Conservation (phyloP, 2,888 invertebrate genomes). For the Hirtodrosophila trivittata region DNA sequence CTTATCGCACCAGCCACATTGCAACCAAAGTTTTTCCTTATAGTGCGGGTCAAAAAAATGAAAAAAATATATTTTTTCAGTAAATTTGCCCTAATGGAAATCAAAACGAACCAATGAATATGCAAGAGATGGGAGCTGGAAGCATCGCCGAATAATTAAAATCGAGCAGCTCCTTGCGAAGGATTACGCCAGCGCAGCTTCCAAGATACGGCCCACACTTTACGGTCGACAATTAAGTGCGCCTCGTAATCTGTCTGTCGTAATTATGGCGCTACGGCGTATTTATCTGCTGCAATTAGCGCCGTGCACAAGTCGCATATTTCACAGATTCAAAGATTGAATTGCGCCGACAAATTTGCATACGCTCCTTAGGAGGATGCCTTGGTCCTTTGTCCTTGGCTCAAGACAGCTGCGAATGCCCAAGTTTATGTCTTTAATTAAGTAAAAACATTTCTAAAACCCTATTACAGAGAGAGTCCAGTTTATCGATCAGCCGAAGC, state of each 20-base stretch:
- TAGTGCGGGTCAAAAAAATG: neutral
- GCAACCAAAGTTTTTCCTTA: slow-evolving; percentile 52
- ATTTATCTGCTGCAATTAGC: slow-evolving; percentile 81
- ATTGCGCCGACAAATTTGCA: slow-evolving; percentile 62
- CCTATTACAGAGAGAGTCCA: slow-evolving; percentile 1
- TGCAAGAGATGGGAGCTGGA: slow-evolving; percentile 27
- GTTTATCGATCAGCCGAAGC: slow-evolving; percentile 20
- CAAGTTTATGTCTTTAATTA: slow-evolving; percentile 56
- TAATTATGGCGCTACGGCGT: slow-evolving; percentile 77
- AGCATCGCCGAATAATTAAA: slow-evolving; percentile 76
- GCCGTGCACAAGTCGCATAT: slow-evolving; percentile 68
- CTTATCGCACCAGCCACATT: slow-evolving; percentile 59
- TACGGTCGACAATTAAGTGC: slow-evolving; percentile 78
- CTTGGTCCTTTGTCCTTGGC: slow-evolving; percentile 16
- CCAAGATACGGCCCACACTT: slow-evolving; percentile 65
- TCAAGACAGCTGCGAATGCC: neutral
- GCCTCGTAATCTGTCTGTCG: slow-evolving; percentile 76
- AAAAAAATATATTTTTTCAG: slow-evolving; percentile 10
- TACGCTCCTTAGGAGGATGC: slow-evolving; percentile 35
- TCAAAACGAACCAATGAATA: slow-evolving; percentile 64
- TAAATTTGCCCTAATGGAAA: slow-evolving; percentile 60
- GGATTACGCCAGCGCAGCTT: slow-evolving; percentile 44
- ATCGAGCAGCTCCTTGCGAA: slow-evolving; percentile 57
- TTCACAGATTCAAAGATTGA: slow-evolving; percentile 71
- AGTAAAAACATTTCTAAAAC: neutral